Conservation (phyloP, 2,113 vertebrate species). For the Protomyctophum bolini region DNA sequence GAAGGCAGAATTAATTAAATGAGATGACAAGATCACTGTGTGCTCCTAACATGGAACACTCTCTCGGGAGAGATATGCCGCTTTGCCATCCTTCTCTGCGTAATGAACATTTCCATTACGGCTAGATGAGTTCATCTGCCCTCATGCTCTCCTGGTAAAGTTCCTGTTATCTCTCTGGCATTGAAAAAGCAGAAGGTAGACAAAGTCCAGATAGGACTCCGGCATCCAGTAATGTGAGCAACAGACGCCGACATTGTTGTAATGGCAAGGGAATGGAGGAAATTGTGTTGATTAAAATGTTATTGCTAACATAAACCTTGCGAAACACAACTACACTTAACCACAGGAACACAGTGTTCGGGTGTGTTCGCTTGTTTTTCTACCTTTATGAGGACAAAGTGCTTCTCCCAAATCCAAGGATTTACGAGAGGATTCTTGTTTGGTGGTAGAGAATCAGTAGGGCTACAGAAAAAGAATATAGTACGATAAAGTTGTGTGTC, state of each 20-base stretch:
- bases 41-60: conserved; percentile 18
- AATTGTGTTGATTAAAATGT: conserved; percentile 6
- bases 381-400: no score
- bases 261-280: background rate
- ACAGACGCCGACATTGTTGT: background rate
- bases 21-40: conserved; percentile 44
- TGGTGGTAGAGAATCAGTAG: no score
- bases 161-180: conserved; percentile 9
- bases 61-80: conserved; percentile 24
- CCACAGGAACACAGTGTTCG: background rate
- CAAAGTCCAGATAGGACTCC: conserved; percentile 10
- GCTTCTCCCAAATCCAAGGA: no score
- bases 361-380: background rate
- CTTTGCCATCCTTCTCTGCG: conserved; percentile 13
- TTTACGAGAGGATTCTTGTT: no score
- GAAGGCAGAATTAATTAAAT: conserved; percentile 69
- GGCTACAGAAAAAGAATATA: no score
- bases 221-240: conserved; percentile 1
- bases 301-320: conserved; percentile 34
- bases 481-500: background rate
- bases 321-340: conserved; percentile 1
- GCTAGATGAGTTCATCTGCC: conserved; percentile 9
- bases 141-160: background rate
- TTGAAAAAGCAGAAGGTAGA: conserved; percentile 1
- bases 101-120: conserved; percentile 28